Evolutionary conservation across 2,113 vertebrate species (phyloP).

Genomic region (Chaetodon trifascialis): DNA sequence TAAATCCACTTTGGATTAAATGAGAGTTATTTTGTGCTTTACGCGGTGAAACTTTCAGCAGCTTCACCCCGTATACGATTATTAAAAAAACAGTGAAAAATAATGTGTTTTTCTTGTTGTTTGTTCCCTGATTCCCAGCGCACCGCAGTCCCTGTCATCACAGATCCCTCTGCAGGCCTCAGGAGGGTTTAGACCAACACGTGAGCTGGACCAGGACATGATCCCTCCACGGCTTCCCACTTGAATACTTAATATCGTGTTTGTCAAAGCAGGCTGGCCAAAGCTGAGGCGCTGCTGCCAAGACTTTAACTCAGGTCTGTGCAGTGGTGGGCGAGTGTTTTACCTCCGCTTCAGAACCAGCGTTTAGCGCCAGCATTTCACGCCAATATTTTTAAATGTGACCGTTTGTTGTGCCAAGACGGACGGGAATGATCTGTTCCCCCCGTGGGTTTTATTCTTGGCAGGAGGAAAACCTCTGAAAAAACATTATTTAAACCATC

Average conservation of each 20-base stretch:
- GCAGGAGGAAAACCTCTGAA: conserved; percentile 37
- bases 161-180: neutral
- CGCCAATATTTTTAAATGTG: conserved; percentile 33
- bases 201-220: neutral
- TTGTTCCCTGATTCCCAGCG: too few species aligned
- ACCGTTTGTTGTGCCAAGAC: conserved; percentile 22
- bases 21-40: too few species aligned
- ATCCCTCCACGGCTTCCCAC: conserved; percentile 21
- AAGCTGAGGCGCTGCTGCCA: conserved; percentile 10
- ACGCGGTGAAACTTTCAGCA: too few species aligned
- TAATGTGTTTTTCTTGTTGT: too few species aligned
- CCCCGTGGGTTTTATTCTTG: conserved; percentile 39
- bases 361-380: conserved; percentile 24
- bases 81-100: too few species aligned
- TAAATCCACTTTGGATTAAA: too few species aligned
- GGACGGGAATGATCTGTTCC: conserved; percentile 17
- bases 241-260: neutral
- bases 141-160: neutral
- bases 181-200: neutral
- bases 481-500: conserved; percentile 20
- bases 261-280: neutral
- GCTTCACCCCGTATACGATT: too few species aligned
- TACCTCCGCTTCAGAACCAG: conserved; percentile 21
- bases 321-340: conserved; percentile 18
- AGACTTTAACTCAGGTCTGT: conserved; percentile 21